Evolutionary conservation across 2,797 vertebrate genomes (phyloP).

Genomic region (Paratrypauchen microcephalus): DNA sequence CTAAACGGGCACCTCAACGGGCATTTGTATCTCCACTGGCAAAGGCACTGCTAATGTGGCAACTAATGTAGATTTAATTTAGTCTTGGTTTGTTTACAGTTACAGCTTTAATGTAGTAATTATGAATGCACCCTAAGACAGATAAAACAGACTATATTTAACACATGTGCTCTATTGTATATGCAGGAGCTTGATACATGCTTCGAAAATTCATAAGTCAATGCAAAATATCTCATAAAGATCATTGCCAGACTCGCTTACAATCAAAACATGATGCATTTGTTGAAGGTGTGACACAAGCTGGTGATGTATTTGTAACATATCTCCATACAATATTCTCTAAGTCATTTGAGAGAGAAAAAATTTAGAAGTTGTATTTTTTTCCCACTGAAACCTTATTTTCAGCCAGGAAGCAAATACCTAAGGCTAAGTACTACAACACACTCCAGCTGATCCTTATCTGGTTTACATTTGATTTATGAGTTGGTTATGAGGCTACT

Average conservation of each 20-base stretch:
- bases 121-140: constrained; percentile 3
- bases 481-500: constrained; percentile 52
- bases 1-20: constrained; percentile 68
- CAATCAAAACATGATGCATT: neutral
- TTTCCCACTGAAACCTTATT: constrained; percentile 51
- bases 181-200: neutral
- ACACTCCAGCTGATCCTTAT: constrained; percentile 66
- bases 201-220: constrained; percentile 18
- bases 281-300: constrained; percentile 27
- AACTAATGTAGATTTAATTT: neutral
- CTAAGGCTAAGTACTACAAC: constrained; percentile 48
- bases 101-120: too few species aligned
- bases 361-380: neutral
- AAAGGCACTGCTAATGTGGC: neutral
- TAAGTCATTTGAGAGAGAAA: neutral
- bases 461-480: constrained; percentile 71
- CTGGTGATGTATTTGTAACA: neutral
- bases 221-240: constrained; percentile 9
- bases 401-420: constrained; percentile 72
- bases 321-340: neutral
- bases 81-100: neutral
- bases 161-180: neutral
- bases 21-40: constrained; percentile 33
- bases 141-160: neutral
- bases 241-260: neutral